Evolutionary conservation across 2,888 invertebrate genomes (phyloP), one percentile per base, ranked within the genome.

Genomic region (Pantelozetes paolii): DNA sequence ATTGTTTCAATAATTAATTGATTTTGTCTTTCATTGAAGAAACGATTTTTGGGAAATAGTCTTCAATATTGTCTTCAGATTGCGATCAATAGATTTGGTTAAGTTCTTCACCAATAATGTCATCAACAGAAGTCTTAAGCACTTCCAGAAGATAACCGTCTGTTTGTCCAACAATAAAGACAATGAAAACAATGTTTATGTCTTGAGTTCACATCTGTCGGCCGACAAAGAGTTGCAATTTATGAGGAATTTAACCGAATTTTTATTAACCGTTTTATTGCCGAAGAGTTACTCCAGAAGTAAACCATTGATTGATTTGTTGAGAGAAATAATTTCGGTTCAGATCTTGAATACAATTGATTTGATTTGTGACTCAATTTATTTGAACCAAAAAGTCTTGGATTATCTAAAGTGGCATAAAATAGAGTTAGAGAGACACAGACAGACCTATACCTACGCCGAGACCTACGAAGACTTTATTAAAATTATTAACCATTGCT

Each of bases 381-480:
- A 91, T 81, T 90, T 94, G 79, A 94, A 94, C 82, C 89, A 89
- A 81, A 91, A 91, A 82, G 88, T 94, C 76, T 86, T 93, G 74
- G 87, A 88, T 77, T 92, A 92, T 81, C 87, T 94, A 77, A 89
- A 91, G 81, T 89, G 90, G 28, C 90, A 92, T 77, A 88, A 91
- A 79, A 80, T 81, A 71, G 89, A 90, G 28, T 89, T 91, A 82
- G 81, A 81, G 59, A 81, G 81, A 73, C 91, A 91, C 78, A 86
- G 89, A 71, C 86, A 89, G 77, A 91, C 91, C 1, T 92, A 92
- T 80, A 91, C 92, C 79, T 91, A 91, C 81, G 92, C 93, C 0
- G 90, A 91, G 77, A 92, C 90, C 70, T 94, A 92, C 81, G 93
- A 94, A 81, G 92, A 93, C 79, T 92, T 93, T 82, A 86, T 94